Conservation (phyloP, 2,113 vertebrate species). For the Indri indri region DNA sequence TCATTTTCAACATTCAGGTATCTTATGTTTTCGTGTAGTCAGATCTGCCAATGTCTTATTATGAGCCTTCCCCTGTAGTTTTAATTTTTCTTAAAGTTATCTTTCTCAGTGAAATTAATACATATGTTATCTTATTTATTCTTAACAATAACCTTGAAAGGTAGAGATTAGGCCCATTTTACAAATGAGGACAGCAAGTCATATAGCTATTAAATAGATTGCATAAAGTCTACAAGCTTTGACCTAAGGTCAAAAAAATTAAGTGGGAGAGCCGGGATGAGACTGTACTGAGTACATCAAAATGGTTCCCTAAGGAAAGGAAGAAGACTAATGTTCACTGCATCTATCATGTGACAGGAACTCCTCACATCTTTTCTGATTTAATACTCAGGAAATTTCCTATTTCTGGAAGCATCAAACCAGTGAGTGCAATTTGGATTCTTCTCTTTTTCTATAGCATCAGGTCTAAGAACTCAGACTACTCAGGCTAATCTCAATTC, state of each 20-base stretch:
- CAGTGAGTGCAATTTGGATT: neutral
- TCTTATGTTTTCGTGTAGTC: neutral
- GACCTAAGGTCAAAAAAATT: neutral
- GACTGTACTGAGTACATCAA: neutral
- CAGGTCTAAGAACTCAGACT: neutral
- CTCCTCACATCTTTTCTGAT: neutral
- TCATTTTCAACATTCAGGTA: neutral
- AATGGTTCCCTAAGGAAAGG: neutral
- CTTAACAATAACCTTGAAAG: neutral
- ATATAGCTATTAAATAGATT: neutral
- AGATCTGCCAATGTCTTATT: neutral
- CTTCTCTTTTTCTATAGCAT: neutral
- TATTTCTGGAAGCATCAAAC: neutral
- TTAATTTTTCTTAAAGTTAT: neutral
- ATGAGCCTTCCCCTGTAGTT: neutral
- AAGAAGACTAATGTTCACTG: neutral
- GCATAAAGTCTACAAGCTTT: neutral
- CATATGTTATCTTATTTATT: neutral
- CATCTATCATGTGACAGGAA: neutral
- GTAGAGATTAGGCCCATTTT: neutral
- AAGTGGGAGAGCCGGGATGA: neutral
- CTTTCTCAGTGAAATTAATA: neutral
- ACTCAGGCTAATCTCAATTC: neutral
- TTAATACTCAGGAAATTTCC: neutral
- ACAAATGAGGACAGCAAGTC: neutral